phyloP scores from a whole-genome alignment of 1,140 invertebrate species.

The Pinna nobilis region DNA sequence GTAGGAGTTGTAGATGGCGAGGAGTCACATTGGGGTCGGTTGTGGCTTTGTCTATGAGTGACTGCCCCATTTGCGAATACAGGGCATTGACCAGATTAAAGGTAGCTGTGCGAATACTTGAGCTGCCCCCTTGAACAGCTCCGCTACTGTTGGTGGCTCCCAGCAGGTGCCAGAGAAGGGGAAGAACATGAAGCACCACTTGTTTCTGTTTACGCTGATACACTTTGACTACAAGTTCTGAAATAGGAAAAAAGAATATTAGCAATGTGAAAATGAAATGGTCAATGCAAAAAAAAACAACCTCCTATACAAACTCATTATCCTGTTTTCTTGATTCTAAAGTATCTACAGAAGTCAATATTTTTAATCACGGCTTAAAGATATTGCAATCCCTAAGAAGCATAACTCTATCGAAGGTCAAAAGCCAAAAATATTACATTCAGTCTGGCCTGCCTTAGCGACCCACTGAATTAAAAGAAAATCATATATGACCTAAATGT shows the following conservation, averaged over 20 bases:
- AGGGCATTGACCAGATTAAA: slow-evolving; percentile 57
- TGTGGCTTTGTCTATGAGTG: slow-evolving; percentile 67
- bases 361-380: too few species aligned
- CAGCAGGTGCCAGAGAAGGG: slow-evolving; percentile 72
- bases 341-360: too few species aligned
- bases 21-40: slow-evolving; percentile 64
- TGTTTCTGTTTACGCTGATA: slow-evolving; percentile 70
- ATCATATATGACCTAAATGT: too few species aligned
- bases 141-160: slow-evolving; percentile 65
- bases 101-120: slow-evolving; percentile 66
- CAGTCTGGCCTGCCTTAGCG: too few species aligned
- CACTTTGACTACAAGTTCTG: slow-evolving; percentile 71
- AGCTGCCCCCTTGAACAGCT: slow-evolving; percentile 59
- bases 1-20: slow-evolving; percentile 64
- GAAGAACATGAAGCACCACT: slow-evolving; percentile 71
- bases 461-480: too few species aligned
- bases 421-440: too few species aligned
- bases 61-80: slow-evolving; percentile 66
- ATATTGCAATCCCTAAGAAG: too few species aligned
- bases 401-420: too few species aligned
- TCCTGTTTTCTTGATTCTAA: too few species aligned
- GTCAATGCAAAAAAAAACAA: too few species aligned
- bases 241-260: slow-evolving; percentile 36
- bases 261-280: too few species aligned
- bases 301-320: too few species aligned